These are phyloP conservation scores for Drosophila chauvacae DNA, from an alignment of 1,140 invertebrate species.

Conservation along the genomic window DNA sequence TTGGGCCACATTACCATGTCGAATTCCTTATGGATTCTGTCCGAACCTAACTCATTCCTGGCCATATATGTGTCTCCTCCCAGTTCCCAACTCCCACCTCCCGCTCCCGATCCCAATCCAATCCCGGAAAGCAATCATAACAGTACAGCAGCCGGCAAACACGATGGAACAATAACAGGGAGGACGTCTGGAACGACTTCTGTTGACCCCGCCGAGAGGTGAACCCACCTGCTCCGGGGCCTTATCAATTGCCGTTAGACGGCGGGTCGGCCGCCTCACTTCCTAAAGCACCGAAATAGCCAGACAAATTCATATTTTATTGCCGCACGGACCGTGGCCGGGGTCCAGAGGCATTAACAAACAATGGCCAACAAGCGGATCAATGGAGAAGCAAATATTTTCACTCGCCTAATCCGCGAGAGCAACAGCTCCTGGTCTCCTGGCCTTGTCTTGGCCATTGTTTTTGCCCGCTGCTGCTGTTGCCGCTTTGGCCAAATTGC, in stretches of 20 bases:
- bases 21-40: constrained; percentile 21
- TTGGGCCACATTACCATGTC: constrained; percentile 2
- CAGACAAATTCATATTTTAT: constrained; percentile 82
- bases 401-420: constrained; percentile 61
- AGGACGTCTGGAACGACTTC: constrained; percentile 40
- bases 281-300: constrained; percentile 48
- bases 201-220: constrained; percentile 54
- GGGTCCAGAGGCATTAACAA: constrained; percentile 66
- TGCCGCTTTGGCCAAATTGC: constrained; percentile 62
- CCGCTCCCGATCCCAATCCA: neutral
- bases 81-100: no score
- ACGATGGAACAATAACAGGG: constrained; percentile 50
- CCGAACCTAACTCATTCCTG: constrained; percentile 21
- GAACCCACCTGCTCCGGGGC: constrained; percentile 66
- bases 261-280: constrained; percentile 38
- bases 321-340: constrained; percentile 64
- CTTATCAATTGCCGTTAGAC: constrained; percentile 69
- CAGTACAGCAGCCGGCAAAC: constrained; percentile 30
- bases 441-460: constrained; percentile 55
- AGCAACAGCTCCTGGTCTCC: constrained; percentile 44
- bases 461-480: constrained; percentile 27
- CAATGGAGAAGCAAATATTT: constrained; percentile 75
- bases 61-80: constrained; percentile 21
- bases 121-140: constrained; percentile 23
- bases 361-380: constrained; percentile 68